These are phyloP conservation scores for Brenthis hecate DNA, from an alignment of 2,888 invertebrate genomes.

Conservation along the genomic window DNA sequence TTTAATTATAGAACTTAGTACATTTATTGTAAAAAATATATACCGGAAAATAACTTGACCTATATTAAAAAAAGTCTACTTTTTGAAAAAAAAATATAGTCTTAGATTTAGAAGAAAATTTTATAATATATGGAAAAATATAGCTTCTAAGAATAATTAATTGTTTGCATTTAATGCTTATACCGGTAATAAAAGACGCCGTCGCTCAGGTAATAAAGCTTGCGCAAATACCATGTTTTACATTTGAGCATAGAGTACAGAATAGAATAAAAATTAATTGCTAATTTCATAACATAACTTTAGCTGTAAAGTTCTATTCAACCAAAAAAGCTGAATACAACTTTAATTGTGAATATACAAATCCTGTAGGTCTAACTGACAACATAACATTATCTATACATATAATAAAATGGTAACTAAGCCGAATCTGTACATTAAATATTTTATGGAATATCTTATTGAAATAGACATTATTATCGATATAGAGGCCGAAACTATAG, in stretches of 20 bases:
- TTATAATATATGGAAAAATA: not conserved
- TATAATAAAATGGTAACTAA: no score
- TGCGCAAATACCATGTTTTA: constrained; percentile 2
- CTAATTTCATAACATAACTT: not conserved
- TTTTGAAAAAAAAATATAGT: no score
- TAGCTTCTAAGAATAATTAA: not conserved
- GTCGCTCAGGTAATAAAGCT: not conserved
- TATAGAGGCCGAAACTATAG: no score
- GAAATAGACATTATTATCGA: no score
- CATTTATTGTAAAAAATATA: not conserved
- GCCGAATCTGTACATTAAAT: no score
- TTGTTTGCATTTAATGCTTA: constrained; percentile 8
- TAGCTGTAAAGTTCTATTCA: no score
- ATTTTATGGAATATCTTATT: no score
- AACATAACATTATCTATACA: no score
- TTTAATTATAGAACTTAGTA: no score
- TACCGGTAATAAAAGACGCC: constrained; percentile 5
- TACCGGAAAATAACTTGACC: not conserved
- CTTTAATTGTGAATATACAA: not conserved
- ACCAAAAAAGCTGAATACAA: no score
- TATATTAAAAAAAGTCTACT: not conserved
- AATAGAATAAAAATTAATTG: not conserved
- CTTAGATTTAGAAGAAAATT: not conserved
- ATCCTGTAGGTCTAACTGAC: not conserved
- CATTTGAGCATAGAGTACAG: not conserved